Conservation (phyloP, 2,797 vertebrate genomes). For the Urosaurus nigricauda region DNA sequence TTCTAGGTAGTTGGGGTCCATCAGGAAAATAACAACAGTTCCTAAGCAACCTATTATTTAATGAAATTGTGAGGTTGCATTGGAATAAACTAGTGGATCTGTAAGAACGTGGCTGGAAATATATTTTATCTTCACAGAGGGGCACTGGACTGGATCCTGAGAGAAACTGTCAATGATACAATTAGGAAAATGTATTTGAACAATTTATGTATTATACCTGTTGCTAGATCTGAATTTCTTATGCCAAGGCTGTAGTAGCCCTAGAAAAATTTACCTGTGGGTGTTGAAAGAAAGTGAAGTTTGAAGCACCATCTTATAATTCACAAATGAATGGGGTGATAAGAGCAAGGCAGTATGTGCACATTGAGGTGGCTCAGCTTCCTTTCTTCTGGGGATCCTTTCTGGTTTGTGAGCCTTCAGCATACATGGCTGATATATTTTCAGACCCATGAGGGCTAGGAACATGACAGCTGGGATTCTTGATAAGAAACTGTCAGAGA, state of each 20-base stretch:
- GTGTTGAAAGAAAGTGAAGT: neutral
- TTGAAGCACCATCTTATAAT: neutral
- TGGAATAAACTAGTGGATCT: neutral
- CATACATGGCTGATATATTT: neutral
- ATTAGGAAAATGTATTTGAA: neutral
- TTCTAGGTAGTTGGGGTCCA: neutral
- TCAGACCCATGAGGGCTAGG: neutral
- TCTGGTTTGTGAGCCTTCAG: neutral
- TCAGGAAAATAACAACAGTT: neutral
- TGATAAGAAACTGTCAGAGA: too few species aligned
- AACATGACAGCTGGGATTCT: neutral
- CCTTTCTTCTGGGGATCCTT: neutral
- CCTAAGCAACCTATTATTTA: neutral
- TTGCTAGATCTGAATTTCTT: neutral
- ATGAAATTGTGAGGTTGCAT: too few species aligned
- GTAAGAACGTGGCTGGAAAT: neutral
- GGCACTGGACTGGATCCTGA: neutral
- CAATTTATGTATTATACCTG: neutral
- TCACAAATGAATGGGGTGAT: neutral
- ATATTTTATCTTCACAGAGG: neutral
- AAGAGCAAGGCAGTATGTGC: neutral
- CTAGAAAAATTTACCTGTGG: neutral
- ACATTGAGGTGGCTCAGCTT: neutral
- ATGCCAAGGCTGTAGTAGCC: neutral
- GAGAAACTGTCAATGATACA: neutral